Percentiles rank a stretch among this genome's conserved stretches.
Conservation (phyloP, 2,797 vertebrate genomes). For the Champsocephalus esox region DNA sequence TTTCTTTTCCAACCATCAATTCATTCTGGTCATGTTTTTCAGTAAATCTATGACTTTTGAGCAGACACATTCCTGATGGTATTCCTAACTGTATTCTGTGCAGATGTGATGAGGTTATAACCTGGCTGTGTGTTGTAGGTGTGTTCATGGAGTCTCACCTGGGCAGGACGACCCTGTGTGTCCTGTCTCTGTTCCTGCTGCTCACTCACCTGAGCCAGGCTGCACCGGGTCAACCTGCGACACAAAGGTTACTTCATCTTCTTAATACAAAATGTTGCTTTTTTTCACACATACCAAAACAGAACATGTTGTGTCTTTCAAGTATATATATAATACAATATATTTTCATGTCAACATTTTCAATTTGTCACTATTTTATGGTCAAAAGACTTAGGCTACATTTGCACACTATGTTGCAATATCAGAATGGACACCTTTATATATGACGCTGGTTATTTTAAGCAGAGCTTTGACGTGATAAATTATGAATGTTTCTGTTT, state of each 20-base stretch:
- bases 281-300: background rate
- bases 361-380: background rate
- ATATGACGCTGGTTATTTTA: constrained; percentile 2
- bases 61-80: background rate
- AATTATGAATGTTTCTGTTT: background rate
- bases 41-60: background rate
- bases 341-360: background rate
- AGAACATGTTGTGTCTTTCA: background rate
- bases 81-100: background rate
- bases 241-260: constrained; percentile 56
- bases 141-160: constrained; percentile 47
- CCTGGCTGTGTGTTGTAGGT: constrained; percentile 47
- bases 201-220: constrained; percentile 59
- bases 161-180: constrained; percentile 34
- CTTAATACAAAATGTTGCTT: no score
- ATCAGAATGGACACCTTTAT: background rate
- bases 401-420: background rate
- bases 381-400: background rate
- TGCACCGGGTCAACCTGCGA: constrained; percentile 69
- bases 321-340: background rate
- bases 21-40: background rate
- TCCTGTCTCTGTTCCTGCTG: constrained; percentile 62
- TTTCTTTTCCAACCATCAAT: background rate
- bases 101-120: constrained; percentile 7
- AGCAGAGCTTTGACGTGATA: background rate